A percentile compares a stretch with the other conserved stretches of the same genome.
Conservation (phyloP, 2,888 invertebrate genomes). For the Phyto melanocephala region DNA sequence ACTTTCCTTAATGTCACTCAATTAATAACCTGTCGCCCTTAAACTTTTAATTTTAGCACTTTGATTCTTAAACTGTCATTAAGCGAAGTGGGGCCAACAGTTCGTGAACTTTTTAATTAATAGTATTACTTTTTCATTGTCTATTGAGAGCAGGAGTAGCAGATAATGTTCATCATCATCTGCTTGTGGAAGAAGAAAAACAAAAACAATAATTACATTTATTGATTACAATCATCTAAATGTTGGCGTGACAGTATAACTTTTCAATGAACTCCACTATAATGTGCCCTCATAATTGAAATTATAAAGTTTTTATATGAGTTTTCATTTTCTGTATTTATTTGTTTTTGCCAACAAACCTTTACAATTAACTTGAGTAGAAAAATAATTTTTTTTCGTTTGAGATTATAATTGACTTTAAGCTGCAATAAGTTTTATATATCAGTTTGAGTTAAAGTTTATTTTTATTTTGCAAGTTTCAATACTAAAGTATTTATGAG, state of each 20-base stretch:
- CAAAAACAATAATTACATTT: constrained; percentile 43
- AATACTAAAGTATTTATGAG: not conserved
- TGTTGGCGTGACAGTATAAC: not conserved
- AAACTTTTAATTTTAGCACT: not conserved
- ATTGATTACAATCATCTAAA: constrained; percentile 40
- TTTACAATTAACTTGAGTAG: constrained; percentile 43
- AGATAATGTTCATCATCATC: not conserved
- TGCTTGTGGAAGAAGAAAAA: too few species aligned
- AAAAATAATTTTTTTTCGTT: constrained; percentile 8
- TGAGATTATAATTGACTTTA: constrained; percentile 58
- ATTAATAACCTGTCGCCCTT: not conserved
- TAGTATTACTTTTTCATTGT: not conserved
- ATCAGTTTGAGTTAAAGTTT: constrained; percentile 37
- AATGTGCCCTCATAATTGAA: constrained; percentile 28
- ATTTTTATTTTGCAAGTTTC: not conserved
- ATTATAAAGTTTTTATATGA: constrained; percentile 48
- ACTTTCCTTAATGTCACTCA: not conserved
- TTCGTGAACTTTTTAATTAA: constrained; percentile 22
- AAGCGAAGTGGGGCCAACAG: not conserved
- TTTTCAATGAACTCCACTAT: not conserved
- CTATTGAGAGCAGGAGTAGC: not conserved
- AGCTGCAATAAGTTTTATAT: constrained; percentile 24
- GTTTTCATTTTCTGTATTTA: too few species aligned
- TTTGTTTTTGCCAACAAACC: constrained; percentile 42
- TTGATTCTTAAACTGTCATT: not conserved